Evolutionary conservation across 35 echinoderm and acorn worm genomes (phyloP).

Genomic region (Eucidaris tribuloides): DNA sequence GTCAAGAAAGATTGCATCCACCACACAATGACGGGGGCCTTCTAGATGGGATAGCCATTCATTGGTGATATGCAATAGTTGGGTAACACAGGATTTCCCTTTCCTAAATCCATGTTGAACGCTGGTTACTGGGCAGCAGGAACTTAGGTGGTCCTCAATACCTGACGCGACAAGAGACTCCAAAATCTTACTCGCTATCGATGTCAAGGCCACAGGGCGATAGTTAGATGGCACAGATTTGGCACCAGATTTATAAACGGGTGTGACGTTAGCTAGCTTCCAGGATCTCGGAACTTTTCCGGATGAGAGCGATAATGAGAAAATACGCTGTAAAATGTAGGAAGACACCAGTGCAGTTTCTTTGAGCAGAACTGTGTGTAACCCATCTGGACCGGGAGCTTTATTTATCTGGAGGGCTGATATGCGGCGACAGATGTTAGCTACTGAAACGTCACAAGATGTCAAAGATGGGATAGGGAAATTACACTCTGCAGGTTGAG

Average conservation of each 20-base stretch:
- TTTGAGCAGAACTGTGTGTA: not conserved
- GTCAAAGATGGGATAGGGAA: not conserved
- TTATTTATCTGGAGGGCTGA: not conserved
- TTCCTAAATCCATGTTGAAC: constrained; percentile 20
- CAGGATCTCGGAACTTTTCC: constrained; percentile 9
- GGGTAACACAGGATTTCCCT: constrained; percentile 15
- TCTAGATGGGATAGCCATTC: constrained; percentile 18
- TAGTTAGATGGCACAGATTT: not conserved
- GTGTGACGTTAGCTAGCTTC: constrained; percentile 10
- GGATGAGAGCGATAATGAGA: not conserved
- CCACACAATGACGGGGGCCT: not conserved
- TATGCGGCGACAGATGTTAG: not conserved
- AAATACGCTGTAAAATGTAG: constrained; percentile 1
- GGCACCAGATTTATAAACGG: constrained; percentile 23
- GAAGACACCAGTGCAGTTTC: not conserved
- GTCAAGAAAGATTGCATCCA: constrained; percentile 25
- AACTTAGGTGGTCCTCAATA: not conserved
- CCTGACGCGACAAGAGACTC: not conserved
- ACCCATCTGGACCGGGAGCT: constrained; percentile 1
- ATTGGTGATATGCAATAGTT: not conserved
- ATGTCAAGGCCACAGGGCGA: not conserved
- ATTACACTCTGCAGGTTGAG: constrained; percentile 3
- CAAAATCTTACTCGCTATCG: constrained; percentile 7
- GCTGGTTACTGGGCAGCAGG: not conserved
- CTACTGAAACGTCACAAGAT: not conserved